Evolutionary conservation across 2,113 vertebrate species (phyloP), one percentile per base, ranked within the genome.

Genomic region (Rhizomys pruinosus): DNA sequence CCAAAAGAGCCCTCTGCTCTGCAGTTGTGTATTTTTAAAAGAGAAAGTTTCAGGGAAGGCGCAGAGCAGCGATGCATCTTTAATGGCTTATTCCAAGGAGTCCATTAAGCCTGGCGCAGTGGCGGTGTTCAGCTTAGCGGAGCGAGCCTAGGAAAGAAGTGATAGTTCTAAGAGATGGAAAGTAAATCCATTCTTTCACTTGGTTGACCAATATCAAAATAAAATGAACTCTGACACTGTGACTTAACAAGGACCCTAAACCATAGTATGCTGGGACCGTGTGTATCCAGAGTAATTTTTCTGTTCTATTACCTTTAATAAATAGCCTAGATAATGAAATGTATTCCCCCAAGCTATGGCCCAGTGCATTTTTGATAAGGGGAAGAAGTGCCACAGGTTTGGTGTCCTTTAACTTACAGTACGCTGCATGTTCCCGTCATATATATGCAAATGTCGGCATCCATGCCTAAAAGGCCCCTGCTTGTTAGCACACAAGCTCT

Each of bases 231-330:
- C 97, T 97, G 98, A 97, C 97, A 97, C 92, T 72, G 81, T 97
- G 98, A 98, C 98, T 98, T 97, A 98, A 97, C 97, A 94, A 95
- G 92, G 95, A 93, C 97, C 96, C 96, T 91, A 96, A 96, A 98
- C 98, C 94, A 94, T 96, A 98, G 97, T 94, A 91, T 95, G 95
- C 96, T 92, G 95, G 95, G 96, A 95, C 95, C 95, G 91, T 89
- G 63, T 91, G 84, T 91, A 96, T 96, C 95, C 93, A 95, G 90
- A 97, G 97, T 98, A 97, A 98, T 98, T 98, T 98, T 98, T 97
- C 97, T 97, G 93, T 98, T 97, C 97, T 97, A 97, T 98, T 98
- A 98, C 96, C 97, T 98, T 97, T 98, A 98, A 98, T 98, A 97
- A 98, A 98, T 96, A 97, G 97, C 96, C 92, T 68, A 95, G 97